Evolutionary conservation across 2,888 invertebrate genomes (phyloP).

Genomic region (Litoditis marina): DNA sequence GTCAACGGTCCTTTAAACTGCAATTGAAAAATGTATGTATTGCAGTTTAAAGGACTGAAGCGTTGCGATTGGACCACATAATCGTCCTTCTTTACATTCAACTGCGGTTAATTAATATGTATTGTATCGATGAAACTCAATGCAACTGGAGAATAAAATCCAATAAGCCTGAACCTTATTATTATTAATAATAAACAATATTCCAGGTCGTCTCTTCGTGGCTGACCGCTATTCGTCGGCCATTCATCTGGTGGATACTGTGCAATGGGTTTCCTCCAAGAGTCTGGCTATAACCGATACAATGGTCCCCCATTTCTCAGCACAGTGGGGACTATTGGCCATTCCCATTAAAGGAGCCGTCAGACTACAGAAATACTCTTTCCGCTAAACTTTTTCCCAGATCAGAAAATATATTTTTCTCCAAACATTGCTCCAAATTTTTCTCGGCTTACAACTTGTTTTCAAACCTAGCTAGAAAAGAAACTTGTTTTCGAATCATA

Average conservation of each 20-base stretch:
- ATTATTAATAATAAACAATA: background rate
- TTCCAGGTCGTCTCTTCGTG: constrained; percentile 43
- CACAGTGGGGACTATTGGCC: constrained; percentile 38
- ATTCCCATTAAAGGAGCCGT: constrained; percentile 30
- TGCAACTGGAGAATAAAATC: too few species aligned
- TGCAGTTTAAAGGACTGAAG: too few species aligned
- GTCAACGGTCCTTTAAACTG: too few species aligned
- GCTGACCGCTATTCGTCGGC: constrained; percentile 30
- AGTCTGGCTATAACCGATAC: constrained; percentile 35
- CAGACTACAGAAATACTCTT: constrained; percentile 36
- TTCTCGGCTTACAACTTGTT: too few species aligned
- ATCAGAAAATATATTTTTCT: background rate
- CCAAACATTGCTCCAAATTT: too few species aligned
- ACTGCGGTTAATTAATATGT: too few species aligned
- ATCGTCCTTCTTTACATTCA: too few species aligned
- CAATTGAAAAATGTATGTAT: too few species aligned
- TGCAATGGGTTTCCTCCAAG: constrained; percentile 34
- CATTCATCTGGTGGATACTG: constrained; percentile 42
- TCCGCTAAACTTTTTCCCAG: constrained; percentile 17
- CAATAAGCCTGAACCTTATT: background rate
- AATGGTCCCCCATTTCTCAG: constrained; percentile 33
- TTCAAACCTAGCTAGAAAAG: too few species aligned
- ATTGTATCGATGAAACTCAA: too few species aligned
- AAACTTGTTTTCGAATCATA: too few species aligned
- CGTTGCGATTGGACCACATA: too few species aligned